These are phyloP conservation scores for Aphaenogaster floridana DNA, from an alignment of 1,140 invertebrate species.

Conservation along the genomic window DNA sequence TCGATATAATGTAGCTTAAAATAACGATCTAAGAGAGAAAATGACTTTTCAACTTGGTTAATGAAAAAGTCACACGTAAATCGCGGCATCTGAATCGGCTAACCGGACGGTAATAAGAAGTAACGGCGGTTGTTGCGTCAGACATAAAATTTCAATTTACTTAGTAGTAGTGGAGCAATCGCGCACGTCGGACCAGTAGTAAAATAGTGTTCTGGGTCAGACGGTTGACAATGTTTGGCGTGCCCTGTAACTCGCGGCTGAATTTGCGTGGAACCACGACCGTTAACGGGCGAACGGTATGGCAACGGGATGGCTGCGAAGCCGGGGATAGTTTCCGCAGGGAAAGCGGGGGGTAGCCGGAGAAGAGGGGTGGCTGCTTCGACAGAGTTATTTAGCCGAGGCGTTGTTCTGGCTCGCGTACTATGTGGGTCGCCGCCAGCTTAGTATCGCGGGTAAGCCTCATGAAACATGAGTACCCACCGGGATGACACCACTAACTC, in stretches of 20 bases:
- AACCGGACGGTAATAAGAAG: neutral
- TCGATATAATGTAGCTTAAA: neutral
- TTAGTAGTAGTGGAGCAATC: neutral
- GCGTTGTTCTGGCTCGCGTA: conserved; percentile 75
- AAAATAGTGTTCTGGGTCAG: neutral
- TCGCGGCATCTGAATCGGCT: neutral
- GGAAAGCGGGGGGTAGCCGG: neutral
- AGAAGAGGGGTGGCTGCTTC: conserved; percentile 57
- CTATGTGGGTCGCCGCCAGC: conserved; percentile 81
- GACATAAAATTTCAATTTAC: conserved; percentile 43
- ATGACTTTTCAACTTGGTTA: neutral
- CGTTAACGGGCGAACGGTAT: conserved; percentile 28
- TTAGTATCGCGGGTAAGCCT: conserved; percentile 79
- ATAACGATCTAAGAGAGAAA: neutral
- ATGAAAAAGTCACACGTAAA: neutral
- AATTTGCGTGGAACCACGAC: conserved; percentile 60
- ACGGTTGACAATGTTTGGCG: conserved; percentile 23
- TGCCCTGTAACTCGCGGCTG: conserved; percentile 12
- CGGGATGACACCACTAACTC: conserved; percentile 80
- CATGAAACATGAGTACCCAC: conserved; percentile 82
- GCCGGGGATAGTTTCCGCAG: conserved; percentile 13
- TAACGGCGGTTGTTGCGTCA: neutral
- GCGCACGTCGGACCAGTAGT: conserved; percentile 17
- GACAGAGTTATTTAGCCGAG: conserved; percentile 70
- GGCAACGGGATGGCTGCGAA: neutral